Conservation (phyloP, 2,888 invertebrate species). For the Linyphia triangularis region DNA sequence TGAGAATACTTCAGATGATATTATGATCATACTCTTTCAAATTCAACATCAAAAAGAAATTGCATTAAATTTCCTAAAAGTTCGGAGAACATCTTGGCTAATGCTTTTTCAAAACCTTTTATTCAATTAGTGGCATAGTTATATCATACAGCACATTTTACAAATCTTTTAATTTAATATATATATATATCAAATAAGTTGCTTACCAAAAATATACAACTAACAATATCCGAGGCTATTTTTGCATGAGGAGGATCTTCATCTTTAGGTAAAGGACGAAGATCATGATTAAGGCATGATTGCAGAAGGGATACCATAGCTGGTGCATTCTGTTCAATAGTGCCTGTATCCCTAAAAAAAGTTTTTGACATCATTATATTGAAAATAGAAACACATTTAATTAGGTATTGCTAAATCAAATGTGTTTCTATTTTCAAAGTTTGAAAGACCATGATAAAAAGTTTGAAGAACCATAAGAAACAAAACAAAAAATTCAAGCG, state of each 20-base stretch:
- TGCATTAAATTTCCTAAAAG: no score
- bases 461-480: no score
- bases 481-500: no score
- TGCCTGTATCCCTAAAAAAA: slow-evolving; percentile 86
- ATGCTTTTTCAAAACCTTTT: no score
- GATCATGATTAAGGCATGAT: slow-evolving; percentile 92
- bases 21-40: no score
- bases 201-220: slow-evolving; percentile 93
- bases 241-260: slow-evolving; percentile 97
- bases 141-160: not conserved
- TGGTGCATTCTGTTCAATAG: slow-evolving; percentile 91
- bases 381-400: not conserved
- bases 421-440: not conserved
- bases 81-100: no score
- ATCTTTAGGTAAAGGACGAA: slow-evolving; percentile 87
- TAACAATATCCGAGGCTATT: slow-evolving; percentile 96
- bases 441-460: no score
- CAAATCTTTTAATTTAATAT: not conserved
- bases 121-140: no score
- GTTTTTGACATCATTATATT: no score
- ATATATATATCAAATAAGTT: no score
- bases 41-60: no score
- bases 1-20: no score
- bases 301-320: slow-evolving; percentile 91
- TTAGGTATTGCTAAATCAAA: not conserved